Conservation (phyloP, 2,113 vertebrate species). For the Hippolais icterina region DNA sequence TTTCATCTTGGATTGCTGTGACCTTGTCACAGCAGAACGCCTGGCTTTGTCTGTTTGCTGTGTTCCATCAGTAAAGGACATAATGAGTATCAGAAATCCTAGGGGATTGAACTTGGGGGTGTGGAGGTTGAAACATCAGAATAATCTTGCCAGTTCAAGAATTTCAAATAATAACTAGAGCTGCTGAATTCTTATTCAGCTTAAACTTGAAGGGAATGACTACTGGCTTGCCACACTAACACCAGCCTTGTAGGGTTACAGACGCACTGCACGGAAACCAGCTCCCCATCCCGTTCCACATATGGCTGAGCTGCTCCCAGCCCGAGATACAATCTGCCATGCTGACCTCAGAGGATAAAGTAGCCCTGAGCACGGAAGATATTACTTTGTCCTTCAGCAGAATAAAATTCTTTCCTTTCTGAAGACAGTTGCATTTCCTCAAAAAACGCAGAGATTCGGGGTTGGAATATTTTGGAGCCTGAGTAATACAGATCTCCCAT, state of each 20-base stretch:
- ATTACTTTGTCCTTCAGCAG: background rate
- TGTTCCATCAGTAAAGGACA: background rate
- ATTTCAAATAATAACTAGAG: background rate
- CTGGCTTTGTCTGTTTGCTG: background rate
- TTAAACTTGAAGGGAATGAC: background rate
- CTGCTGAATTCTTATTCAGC: background rate
- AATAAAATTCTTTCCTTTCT: background rate
- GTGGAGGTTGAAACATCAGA: background rate
- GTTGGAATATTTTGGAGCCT: background rate
- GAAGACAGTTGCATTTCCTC: background rate
- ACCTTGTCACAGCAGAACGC: background rate
- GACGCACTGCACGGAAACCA: rapidly evolving
- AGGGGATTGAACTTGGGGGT: background rate
- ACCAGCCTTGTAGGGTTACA: background rate
- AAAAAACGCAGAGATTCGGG: background rate
- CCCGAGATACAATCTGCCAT: background rate
- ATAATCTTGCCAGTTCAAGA: background rate
- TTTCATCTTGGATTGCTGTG: background rate
- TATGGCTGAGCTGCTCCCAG: background rate
- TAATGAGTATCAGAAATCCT: background rate
- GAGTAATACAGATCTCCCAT: background rate
- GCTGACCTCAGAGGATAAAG: background rate
- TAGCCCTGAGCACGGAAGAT: background rate
- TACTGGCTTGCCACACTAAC: background rate
- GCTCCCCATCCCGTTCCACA: background rate